These are phyloP conservation scores for Manis pentadactyla DNA, from an alignment of 2,797 vertebrate species.

Conservation along the genomic window DNA sequence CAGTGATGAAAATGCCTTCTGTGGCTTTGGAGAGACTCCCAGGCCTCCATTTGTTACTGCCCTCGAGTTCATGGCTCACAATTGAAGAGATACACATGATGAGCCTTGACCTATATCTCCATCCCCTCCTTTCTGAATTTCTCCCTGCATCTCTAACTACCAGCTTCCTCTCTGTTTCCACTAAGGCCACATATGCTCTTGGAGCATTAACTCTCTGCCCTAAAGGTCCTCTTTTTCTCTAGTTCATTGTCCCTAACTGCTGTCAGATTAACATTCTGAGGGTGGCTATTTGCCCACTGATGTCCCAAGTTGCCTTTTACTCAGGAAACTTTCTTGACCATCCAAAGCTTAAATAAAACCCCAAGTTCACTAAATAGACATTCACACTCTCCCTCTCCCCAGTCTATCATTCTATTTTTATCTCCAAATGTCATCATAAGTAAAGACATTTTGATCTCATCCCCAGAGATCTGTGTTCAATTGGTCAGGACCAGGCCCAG, in stretches of 20 bases:
- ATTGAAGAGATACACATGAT: fast-evolving
- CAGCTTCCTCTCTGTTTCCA: neutral
- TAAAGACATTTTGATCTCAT: neutral
- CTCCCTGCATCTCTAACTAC: no score
- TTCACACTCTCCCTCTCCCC: neutral
- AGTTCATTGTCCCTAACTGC: neutral
- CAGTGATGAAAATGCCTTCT: neutral
- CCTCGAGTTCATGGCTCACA: neutral
- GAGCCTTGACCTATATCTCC: fast-evolving
- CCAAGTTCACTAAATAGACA: neutral
- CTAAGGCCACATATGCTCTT: fast-evolving
- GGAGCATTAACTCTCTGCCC: neutral
- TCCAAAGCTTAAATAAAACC: neutral
- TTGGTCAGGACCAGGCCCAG: no score
- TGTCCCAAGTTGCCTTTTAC: neutral
- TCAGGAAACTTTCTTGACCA: neutral
- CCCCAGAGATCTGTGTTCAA: no score
- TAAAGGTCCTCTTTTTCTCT: neutral
- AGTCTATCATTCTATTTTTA: no score
- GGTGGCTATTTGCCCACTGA: neutral
- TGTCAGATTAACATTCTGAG: neutral
- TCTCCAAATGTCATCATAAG: neutral
- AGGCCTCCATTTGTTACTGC: no score
- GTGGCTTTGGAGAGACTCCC: neutral
- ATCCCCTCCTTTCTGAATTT: fast-evolving